phyloP scores from a whole-genome alignment of 23 tunicate genomes.

The Diplosoma virens region DNA sequence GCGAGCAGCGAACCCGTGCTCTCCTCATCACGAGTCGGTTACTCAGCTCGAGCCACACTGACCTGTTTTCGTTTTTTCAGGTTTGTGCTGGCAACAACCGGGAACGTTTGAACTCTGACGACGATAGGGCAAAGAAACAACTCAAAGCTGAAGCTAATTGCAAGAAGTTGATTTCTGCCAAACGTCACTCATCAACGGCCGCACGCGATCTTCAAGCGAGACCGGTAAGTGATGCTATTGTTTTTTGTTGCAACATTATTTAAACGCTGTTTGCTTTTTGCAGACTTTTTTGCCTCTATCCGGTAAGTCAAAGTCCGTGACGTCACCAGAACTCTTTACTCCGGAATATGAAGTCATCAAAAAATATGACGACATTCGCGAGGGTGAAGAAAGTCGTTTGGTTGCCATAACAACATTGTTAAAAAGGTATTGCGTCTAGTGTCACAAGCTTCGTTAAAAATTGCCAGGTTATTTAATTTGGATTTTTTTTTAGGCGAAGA shows the following conservation, averaged over 20 bases:
- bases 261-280: not conserved
- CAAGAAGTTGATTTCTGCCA: not conserved
- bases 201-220: not conserved
- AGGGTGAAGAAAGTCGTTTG: constrained; percentile 43
- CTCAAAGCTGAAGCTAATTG: not conserved
- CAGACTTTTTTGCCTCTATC: constrained; percentile 26
- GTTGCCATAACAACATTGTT: constrained; percentile 50
- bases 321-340: not conserved
- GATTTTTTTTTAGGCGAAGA: constrained; percentile 38
- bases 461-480: too few relatives aligned
- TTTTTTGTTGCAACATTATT: not conserved
- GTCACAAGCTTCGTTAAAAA: too few relatives aligned
- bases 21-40: too few relatives aligned
- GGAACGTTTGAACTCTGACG: not conserved
- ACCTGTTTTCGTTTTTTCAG: not conserved
- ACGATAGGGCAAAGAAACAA: not conserved
- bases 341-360: constrained; percentile 29
- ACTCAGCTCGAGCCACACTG: too few relatives aligned
- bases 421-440: too few relatives aligned
- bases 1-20: too few relatives aligned
- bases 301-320: not conserved
- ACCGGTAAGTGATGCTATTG: constrained; percentile 8
- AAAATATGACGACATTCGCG: constrained; percentile 34
- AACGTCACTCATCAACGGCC: not conserved
- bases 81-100: not conserved